Base-by-base conservation (phyloP, 2,888 invertebrate species). In the Tinea pellionella region DNA sequence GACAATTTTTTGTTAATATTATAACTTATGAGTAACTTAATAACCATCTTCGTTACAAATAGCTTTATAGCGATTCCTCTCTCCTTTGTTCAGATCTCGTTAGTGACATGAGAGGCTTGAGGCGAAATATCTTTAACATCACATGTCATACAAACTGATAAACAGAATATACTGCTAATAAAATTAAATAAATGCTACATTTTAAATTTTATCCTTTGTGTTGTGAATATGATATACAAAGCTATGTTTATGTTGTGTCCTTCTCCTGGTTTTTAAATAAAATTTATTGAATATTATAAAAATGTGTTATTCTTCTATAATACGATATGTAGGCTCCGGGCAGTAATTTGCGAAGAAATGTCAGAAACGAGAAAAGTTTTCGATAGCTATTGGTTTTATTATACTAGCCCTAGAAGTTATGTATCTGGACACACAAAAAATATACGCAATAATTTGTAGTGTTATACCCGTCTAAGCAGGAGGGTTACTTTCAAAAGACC, bases 1-100 rank as follows among this genome's bases (percentile, higher is more conserved):
- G n/a, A n/a, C n/a, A n/a, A n/a, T n/a, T n/a, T n/a, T n/a, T n/a
- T n/a, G n/a, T n/a, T n/a, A n/a, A n/a, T n/a, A n/a, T n/a, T n/a
- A n/a, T n/a, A n/a, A n/a, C n/a, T 9, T 12, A 37, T 9, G 37
- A 9, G 37, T 37, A 37, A 37, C 9, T 37, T 6, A 37, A n/a
- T 37, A 37, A 37, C 3, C 2, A 37, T 37, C 37, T 37, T 37
- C 2, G 1, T 37, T 6, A 2, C 37, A 37, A 37, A n/a, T 37
- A 37, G 37, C 37, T 37, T 37, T 37, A n/a, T 37, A 68, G 69
- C 74, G 73, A 74, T 76, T 75, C 68, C 68, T 68, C 69, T 68
- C 70, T 73, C 76, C 72, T 75, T 75, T 75, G 68, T 67, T 65
- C 64, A 72, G 73, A 77, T 72, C 73, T 74, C 73, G 74, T 77